These are phyloP conservation scores for Odobenus rosmarus DNA, from an alignment of 2,113 vertebrate species.

Conservation along the genomic window DNA sequence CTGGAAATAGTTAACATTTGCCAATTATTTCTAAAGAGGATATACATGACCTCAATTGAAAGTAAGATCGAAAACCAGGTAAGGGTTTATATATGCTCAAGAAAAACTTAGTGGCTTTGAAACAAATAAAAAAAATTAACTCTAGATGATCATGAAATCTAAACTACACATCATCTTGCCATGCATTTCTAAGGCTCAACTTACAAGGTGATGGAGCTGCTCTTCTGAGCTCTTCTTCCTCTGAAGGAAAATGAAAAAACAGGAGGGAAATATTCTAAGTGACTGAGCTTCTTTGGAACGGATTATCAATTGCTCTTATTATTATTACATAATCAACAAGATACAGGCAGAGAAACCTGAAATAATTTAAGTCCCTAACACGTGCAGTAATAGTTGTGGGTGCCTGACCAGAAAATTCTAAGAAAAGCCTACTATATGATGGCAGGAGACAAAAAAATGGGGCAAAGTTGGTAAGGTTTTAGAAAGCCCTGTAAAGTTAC, in stretches of 20 bases:
- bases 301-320: conserved; percentile 65
- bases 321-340: conserved; percentile 75
- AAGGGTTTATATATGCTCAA: background rate
- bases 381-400: conserved; percentile 42
- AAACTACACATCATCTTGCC: background rate
- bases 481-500: conserved; percentile 14
- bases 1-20: background rate
- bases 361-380: conserved; percentile 65
- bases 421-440: conserved; percentile 6
- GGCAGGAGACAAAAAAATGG: conserved; percentile 53
- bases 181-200: conserved; percentile 81
- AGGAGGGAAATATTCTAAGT: conserved; percentile 82
- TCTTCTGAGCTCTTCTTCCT: conserved; percentile 90
- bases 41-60: conserved; percentile 45
- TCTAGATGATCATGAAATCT: conserved; percentile 42
- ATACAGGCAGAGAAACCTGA: conserved; percentile 65
- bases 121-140: conserved; percentile 25
- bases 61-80: background rate
- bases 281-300: conserved; percentile 76
- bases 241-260: conserved; percentile 84
- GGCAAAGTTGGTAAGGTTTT: conserved; percentile 15
- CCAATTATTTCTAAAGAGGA: background rate
- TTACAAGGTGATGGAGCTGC: conserved; percentile 90
- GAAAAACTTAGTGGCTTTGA: conserved; percentile 48
- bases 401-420: conserved; percentile 52